Evolutionary conservation across 2,888 invertebrate species (phyloP), one percentile per base, ranked within the genome.

Genomic region (Taphrorychus bicolor): DNA sequence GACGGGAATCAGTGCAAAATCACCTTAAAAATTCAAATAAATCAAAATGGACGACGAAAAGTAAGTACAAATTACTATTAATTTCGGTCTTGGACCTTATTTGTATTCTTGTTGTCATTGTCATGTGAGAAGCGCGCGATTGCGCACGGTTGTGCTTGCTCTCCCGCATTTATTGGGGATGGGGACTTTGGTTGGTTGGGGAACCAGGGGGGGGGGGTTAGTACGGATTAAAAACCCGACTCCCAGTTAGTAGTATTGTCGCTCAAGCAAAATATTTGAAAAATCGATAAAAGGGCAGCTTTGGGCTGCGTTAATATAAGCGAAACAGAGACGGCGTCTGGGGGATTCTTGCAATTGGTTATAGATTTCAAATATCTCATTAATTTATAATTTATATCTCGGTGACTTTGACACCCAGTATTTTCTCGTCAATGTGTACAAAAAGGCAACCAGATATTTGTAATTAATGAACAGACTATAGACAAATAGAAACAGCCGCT

Each of bases 1-100:
- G n/a, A 14, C 17, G 14, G 23, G 11, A 24, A 54, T 54, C 7
- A 11, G 7, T 18, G 7, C 4, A 9, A 52, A 52, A 52, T 19
- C 17, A 52, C 18, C 7, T 5, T 9, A 14, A 52, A 52, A 24
- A 14, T 54, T 54, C 5, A 24, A 22, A 19, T n/a, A 5, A 19
- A 19, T 51, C 2, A 19, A 5, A 68, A 64, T 68, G 68, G 68
- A 68, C n/a, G 56, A 63, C 22, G 40, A 59, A 40, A 68, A 63
- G 68, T 68, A 63, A 68, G 68, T 68, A 57, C 17, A 57, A 57
- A 45, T 16, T 14, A 16, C 14, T 45, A n/a, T 45, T 45, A 16
- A 45, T 45, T 45, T 45, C 5, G 7, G 14, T 45, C 14, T 5
- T 45, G 4, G 45, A 45, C 9, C n/a, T n/a, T n/a, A 45, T 3